Base-by-base conservation (phyloP, 2,888 invertebrate genomes). In the Chloroclystis v-ata region DNA sequence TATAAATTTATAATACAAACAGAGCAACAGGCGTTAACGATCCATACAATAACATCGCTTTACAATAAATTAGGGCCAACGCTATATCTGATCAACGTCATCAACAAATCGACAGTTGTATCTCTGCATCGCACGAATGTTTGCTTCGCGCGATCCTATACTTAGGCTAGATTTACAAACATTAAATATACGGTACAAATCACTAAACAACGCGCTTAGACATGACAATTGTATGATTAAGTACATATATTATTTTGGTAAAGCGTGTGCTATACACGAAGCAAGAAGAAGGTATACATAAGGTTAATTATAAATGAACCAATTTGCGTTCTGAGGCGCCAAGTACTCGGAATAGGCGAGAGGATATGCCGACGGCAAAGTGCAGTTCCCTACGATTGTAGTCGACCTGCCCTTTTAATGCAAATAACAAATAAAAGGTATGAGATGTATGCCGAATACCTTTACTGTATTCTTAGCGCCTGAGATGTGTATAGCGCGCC, bases 1-100 rank as follows among this genome's bases (percentile, higher is more conserved):
- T 63, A 67, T 63, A 57, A 61, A 53, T 44, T 54, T 63, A 67
- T 63, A 57, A 61, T 67, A 69, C 64, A 68, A 60, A 61, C 51
- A 56, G 39, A 58, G 51, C 60, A 59, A 59, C 59, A 58, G 61
- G 52, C 60, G 65, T 41, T 38, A 41, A 47, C 42, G 32, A 50
- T 45, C 49, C 61, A 45, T 60, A 57, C 52, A 53, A 58, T 32
- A 49, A 35, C 56, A 54, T 54, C 47, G 65, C 61, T 56, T 60
- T 61, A 63, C 35, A 35, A 20, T 35, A 35, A 20, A 13, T 20
- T 16, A 1, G 35, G 20, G 20, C 20, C 20, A 11, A 7, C 14
- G 14, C 14, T n/a, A n/a, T n/a, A n/a, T n/a, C 3, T 20, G 5
- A 20, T 20, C 20, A 2, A 5, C 20, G 20, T 4, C 5, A 20